phyloP scores from a whole-genome alignment of 2,888 invertebrate species.

The Volucella zonaria region DNA sequence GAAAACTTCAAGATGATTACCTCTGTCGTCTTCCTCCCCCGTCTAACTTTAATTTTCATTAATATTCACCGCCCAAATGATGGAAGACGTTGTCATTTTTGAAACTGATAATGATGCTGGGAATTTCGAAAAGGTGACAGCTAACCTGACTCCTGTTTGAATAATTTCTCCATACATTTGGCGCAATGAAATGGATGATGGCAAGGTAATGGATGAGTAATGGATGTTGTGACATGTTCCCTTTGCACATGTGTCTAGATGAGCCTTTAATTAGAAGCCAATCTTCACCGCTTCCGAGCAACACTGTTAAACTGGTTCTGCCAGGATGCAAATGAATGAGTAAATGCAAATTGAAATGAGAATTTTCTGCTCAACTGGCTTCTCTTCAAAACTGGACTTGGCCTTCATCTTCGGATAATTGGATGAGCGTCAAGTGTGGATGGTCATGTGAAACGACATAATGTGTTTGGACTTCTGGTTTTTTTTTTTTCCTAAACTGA shows the following conservation, averaged over 20 bases:
- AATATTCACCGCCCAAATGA: conserved; percentile 59
- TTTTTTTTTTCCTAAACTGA: neutral
- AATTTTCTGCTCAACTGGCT: conserved; percentile 25
- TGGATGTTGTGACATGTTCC: conserved; percentile 63
- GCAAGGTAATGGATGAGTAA: conserved; percentile 59
- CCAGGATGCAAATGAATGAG: neutral
- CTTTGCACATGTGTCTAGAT: conserved; percentile 18
- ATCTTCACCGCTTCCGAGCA: conserved; percentile 2
- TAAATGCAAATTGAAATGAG: neutral
- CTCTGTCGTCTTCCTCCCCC: neutral
- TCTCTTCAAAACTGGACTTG: neutral
- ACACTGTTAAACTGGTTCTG: conserved; percentile 38
- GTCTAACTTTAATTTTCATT: conserved; percentile 55
- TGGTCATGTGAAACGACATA: conserved; percentile 1
- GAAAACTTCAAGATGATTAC: neutral
- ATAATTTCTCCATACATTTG: conserved; percentile 51
- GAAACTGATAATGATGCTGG: conserved; percentile 68
- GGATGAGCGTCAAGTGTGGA: conserved; percentile 5
- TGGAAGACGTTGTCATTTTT: conserved; percentile 69
- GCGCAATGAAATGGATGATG: conserved; percentile 59
- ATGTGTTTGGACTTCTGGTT: conserved; percentile 17
- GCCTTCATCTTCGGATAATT: conserved; percentile 10
- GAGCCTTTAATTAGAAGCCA: conserved; percentile 52
- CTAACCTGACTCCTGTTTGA: conserved; percentile 71
- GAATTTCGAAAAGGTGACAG: conserved; percentile 67